Evolutionary conservation across 1,140 invertebrate species (phyloP), one percentile per base, ranked within the genome.

Genomic region (Rhagoletis zephyria): DNA sequence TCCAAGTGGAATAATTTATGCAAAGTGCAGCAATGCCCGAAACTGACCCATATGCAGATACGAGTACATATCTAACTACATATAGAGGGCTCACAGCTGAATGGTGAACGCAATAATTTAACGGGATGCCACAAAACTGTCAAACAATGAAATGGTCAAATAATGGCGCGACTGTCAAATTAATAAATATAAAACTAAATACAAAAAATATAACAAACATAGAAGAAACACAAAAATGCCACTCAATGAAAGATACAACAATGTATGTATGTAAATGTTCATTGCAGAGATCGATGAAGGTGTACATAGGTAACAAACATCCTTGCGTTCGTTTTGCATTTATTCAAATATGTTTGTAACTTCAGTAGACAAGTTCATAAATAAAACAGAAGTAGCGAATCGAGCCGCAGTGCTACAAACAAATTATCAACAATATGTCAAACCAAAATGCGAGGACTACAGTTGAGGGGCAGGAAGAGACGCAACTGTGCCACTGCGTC

Each of bases 351-450:
- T 30, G 1, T 30, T 30, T 30, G 16, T 56, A 74, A 42, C n/a
- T 48, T 1, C 16, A 51, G 12, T 81, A 1, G 74, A 56, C 14
- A 81, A 16, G 74, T 56, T 42, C 74, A 81, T 81, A 81, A 81
- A 81, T 81, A 81, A 81, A 56, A 81, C 74, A 9, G 74, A n/a
- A 81, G 74, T 48, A 40, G 19, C 19, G 74, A 19, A 56, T 59
- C 48, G 74, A 81, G 56, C 74, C 74, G 74, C 74, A 81, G 48
- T 48, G 74, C 48, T 10, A 19, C 40, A 16, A 81, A 81, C 74
- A 81, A 81, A 81, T 81, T 81, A 81, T 81, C 74, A 81, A 81
- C 74, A 81, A 81, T 81, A 81, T 81, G 74, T 81, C 74, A 81
- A 81, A 81, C 51, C 9, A 81, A 19, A n/a, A 56, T 56, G 48